A percentile compares a stretch with the other conserved stretches of the same genome.
Evolutionary conservation across 2,888 invertebrate species (phyloP).

Genomic region (Patella caerulea): DNA sequence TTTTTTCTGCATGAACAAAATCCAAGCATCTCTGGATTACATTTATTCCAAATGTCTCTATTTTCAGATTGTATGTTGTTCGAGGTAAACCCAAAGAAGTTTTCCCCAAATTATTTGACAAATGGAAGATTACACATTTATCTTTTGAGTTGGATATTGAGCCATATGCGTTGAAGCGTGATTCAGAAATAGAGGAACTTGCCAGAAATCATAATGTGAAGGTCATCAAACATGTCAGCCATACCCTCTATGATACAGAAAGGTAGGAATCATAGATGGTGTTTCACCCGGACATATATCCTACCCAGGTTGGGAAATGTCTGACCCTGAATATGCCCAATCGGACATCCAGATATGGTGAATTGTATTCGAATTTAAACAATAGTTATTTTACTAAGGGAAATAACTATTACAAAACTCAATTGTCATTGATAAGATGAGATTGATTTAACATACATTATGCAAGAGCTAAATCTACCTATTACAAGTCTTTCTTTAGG

Average conservation of each 20-base stretch:
- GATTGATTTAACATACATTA: too few species aligned
- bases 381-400: too few species aligned
- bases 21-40: too few species aligned
- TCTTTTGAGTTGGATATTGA: conserved; percentile 92
- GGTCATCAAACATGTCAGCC: conserved; percentile 84
- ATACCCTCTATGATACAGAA: conserved; percentile 87
- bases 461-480: too few species aligned
- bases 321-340: too few species aligned
- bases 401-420: too few species aligned
- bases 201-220: conserved; percentile 84
- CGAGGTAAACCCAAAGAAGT: conserved; percentile 75
- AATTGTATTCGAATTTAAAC: too few species aligned
- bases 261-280: conserved; percentile 42
- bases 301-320: too few species aligned
- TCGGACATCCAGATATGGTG: too few species aligned
- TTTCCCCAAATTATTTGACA: conserved; percentile 69
- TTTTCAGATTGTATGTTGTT: conserved; percentile 82
- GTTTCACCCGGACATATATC: background rate
- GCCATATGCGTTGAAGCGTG: conserved; percentile 86
- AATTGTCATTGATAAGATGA: too few species aligned
- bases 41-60: background rate
- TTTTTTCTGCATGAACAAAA: too few species aligned
- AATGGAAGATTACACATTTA: conserved; percentile 87
- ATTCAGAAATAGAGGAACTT: conserved; percentile 84
- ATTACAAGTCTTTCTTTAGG: too few species aligned